A percentile compares a stretch with the other conserved stretches of the same genome.
Evolutionary conservation across 2,888 invertebrate genomes (phyloP).

Genomic region (Gonocerus acuteangulatus): DNA sequence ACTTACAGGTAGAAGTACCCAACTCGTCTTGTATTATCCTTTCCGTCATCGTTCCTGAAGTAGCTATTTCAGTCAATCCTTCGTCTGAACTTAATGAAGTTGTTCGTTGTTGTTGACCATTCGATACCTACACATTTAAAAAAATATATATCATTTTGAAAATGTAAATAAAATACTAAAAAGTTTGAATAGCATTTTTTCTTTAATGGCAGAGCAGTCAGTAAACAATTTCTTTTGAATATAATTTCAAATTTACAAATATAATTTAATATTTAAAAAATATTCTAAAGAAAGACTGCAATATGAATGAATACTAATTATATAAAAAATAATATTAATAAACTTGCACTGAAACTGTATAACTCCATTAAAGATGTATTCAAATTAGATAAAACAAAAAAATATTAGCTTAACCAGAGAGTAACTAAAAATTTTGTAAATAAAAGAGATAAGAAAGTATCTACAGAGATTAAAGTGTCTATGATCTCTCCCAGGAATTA

Average conservation of each 20-base stretch:
- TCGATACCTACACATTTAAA: constrained; percentile 28
- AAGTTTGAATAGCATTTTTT: background rate
- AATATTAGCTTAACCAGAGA: no score
- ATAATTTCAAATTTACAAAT: no score
- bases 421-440: no score
- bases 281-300: background rate
- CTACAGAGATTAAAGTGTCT: no score
- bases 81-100: constrained; percentile 49
- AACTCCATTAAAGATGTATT: no score
- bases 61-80: constrained; percentile 60
- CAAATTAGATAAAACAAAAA: no score
- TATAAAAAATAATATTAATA: no score
- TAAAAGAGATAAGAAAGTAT: no score
- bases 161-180: background rate
- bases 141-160: background rate
- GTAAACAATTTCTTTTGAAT: no score
- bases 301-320: background rate
- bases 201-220: background rate
- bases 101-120: constrained; percentile 29
- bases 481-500: no score
- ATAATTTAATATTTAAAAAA: background rate
- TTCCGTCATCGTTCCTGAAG: constrained; percentile 44
- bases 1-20: constrained; percentile 7
- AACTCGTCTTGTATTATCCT: constrained; percentile 34
- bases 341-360: no score